Conservation (phyloP, 1,140 invertebrate genomes). For the Mesaphorura yosii region DNA sequence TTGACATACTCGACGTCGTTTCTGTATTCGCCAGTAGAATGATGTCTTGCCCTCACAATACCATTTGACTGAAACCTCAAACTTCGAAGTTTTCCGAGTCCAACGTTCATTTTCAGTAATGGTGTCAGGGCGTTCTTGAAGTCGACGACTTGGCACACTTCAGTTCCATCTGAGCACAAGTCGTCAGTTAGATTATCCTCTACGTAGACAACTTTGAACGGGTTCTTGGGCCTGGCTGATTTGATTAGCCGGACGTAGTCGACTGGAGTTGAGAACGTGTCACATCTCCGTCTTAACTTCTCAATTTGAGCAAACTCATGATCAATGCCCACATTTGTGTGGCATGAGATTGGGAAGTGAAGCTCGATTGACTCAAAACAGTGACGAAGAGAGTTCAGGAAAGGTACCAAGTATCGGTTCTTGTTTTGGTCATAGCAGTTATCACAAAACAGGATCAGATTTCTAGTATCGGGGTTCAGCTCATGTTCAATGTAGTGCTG, state of each 20-base stretch:
- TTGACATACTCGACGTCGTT: too few relatives aligned
- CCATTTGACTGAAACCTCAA: too few relatives aligned
- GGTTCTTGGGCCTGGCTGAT: neutral
- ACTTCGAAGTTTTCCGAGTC: too few relatives aligned
- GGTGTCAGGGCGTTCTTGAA: neutral
- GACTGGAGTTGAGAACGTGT: conserved; percentile 5
- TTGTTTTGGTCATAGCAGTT: conserved; percentile 9
- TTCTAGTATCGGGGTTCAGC: neutral
- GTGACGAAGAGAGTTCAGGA: neutral
- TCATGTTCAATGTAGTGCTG: neutral
- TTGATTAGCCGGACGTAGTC: conserved; percentile 5
- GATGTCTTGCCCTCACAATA: too few relatives aligned
- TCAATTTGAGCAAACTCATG: conserved; percentile 11
- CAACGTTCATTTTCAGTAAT: conserved; percentile 4
- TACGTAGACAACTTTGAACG: conserved; percentile 2
- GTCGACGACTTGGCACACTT: neutral
- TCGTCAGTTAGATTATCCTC: conserved; percentile 9
- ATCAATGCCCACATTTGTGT: conserved; percentile 3
- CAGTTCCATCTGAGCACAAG: neutral
- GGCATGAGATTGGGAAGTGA: conserved; percentile 2
- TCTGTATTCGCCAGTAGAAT: too few relatives aligned
- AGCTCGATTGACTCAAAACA: neutral
- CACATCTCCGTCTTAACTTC: conserved; percentile 6
- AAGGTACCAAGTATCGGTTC: neutral
- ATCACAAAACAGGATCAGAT: conserved; percentile 3